These are phyloP conservation scores for Antechinus stuartii DNA, from an alignment of 2,113 vertebrate species.

Conservation along the genomic window DNA sequence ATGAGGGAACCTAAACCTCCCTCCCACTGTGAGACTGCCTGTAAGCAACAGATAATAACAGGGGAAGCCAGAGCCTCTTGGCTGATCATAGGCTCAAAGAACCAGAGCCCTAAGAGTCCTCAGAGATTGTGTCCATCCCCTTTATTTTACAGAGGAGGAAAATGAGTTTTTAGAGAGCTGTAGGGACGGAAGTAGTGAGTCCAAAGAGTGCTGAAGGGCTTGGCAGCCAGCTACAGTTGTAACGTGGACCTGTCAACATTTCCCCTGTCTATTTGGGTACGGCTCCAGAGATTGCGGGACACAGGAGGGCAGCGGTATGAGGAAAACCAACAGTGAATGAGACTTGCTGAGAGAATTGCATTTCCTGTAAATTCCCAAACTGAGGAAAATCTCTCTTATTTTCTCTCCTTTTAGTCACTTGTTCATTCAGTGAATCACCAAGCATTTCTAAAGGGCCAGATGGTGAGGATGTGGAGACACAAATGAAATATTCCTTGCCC, in stretches of 20 bases:
- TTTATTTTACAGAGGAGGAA: neutral
- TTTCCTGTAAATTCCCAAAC: conserved; percentile 14
- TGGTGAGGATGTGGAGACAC: neutral
- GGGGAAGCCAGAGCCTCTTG: neutral
- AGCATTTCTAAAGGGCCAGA: neutral
- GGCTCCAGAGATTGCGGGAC: neutral
- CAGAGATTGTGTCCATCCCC: neutral
- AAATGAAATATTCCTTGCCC: neutral
- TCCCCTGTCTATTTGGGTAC: neutral
- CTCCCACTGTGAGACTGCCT: neutral
- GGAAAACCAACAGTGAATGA: neutral
- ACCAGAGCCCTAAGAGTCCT: neutral
- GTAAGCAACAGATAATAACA: neutral
- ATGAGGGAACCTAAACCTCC: conserved; percentile 3
- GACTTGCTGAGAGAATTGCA: neutral
- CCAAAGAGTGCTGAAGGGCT: neutral
- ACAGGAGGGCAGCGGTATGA: neutral
- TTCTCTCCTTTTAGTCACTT: conserved; percentile 18
- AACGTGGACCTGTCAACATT: neutral
- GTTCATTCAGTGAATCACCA: neutral
- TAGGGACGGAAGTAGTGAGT: neutral
- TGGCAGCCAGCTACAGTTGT: neutral
- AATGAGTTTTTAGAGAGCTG: neutral
- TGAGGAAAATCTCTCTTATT: neutral
- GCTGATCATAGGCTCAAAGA: neutral